Evolutionary conservation across 2,113 vertebrate species (phyloP).

Genomic region (Anseranas semipalmata): DNA sequence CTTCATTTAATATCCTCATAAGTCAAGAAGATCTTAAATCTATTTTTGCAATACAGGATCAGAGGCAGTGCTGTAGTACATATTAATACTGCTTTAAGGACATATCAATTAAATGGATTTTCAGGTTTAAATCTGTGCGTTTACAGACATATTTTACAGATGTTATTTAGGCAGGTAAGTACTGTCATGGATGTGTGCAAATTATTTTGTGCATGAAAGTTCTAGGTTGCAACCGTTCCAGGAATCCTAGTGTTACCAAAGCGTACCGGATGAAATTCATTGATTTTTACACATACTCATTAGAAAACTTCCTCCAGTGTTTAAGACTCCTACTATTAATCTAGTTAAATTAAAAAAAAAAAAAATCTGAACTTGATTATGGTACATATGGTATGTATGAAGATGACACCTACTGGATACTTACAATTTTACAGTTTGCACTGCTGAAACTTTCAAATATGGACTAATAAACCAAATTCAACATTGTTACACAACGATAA

Average conservation of each 20-base stretch:
- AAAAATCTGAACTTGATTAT: not conserved
- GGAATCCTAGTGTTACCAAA: not conserved
- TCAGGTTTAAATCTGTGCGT: not conserved
- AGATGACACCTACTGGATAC: conserved; percentile 34
- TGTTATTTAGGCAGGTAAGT: not conserved
- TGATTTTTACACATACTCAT: not conserved
- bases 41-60: not conserved
- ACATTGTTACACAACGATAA: not conserved
- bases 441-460: not conserved
- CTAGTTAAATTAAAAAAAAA: not conserved
- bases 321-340: not conserved
- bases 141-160: not conserved
- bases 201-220: not conserved
- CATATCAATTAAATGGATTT: not conserved
- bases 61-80: not conserved
- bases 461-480: not conserved
- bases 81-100: not conserved
- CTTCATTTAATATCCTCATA: not conserved
- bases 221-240: not conserved
- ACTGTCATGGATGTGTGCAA: not conserved
- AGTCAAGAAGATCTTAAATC: not conserved
- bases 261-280: not conserved
- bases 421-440: not conserved
- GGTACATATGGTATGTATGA: not conserved
- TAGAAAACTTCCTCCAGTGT: not conserved